phyloP scores from a whole-genome alignment of 2,888 invertebrate genomes.

The Xestia c-nigrum region DNA sequence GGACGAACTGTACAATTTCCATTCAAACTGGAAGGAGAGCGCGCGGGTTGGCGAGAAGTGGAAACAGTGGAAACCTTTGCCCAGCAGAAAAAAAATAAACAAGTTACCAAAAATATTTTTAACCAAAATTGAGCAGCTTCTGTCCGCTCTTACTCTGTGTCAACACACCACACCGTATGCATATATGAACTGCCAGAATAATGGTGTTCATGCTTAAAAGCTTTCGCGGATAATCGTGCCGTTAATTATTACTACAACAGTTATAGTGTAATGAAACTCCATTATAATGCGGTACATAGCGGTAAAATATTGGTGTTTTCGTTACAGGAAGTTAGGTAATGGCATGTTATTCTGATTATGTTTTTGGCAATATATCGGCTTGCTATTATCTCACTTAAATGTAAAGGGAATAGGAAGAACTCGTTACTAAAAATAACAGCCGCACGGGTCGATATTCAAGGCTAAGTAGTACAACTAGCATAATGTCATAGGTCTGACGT shows the following conservation, averaged over 20 bases:
- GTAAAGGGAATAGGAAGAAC: not conserved
- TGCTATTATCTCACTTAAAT: not conserved
- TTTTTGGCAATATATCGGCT: constrained; percentile 14
- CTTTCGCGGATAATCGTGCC: constrained; percentile 81
- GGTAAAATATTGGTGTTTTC: constrained; percentile 60
- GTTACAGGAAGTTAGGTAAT: constrained; percentile 49
- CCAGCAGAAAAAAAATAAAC: no score
- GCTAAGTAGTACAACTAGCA: not conserved
- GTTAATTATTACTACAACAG: constrained; percentile 79
- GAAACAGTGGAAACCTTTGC: no score
- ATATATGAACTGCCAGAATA: constrained; percentile 72
- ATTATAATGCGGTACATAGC: constrained; percentile 60
- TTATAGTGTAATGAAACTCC: constrained; percentile 74
- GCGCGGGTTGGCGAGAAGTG: no score
- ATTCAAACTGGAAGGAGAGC: no score
- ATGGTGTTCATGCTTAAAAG: constrained; percentile 81
- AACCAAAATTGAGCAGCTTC: constrained; percentile 7
- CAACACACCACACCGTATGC: constrained; percentile 49
- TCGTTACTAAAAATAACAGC: not conserved
- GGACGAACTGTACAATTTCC: no score
- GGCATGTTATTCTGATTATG: constrained; percentile 25
- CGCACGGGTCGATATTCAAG: not conserved
- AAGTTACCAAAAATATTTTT: no score
- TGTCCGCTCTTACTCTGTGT: constrained; percentile 30
- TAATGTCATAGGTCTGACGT: no score